Conservation (phyloP, 2,113 vertebrate genomes). For the Hemiscyllium ocellatum region DNA sequence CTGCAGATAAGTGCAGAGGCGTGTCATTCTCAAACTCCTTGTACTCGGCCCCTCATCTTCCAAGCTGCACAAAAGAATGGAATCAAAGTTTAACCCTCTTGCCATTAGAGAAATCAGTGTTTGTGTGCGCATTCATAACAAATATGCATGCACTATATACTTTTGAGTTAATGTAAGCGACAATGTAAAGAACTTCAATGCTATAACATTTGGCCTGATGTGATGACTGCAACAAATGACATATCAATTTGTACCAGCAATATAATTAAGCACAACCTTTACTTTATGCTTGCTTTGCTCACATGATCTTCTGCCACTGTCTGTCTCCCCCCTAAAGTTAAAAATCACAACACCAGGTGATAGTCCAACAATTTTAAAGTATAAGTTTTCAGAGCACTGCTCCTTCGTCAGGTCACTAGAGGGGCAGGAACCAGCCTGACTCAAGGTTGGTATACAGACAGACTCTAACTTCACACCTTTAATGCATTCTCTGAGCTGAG, state of each 20-base stretch:
- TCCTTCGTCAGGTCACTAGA: too few relatives aligned
- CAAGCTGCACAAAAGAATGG: slow-evolving; percentile 55
- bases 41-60: slow-evolving; percentile 64
- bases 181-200: not conserved
- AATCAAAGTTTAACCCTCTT: slow-evolving; percentile 30
- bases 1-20: slow-evolving; percentile 94
- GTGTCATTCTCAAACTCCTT: slow-evolving; percentile 79
- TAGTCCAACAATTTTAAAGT: too few relatives aligned
- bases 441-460: too few relatives aligned
- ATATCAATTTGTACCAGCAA: not conserved
- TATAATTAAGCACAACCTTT: not conserved
- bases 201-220: not conserved
- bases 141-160: not conserved
- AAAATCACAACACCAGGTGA: too few relatives aligned
- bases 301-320: not conserved
- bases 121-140: not conserved
- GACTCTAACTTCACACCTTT: too few relatives aligned
- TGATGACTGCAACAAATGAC: not conserved
- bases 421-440: too few relatives aligned
- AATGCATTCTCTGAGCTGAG: too few relatives aligned
- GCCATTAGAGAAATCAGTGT: not conserved
- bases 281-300: not conserved
- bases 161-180: not conserved
- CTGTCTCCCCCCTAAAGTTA: too few relatives aligned
- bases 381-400: too few relatives aligned